Base-by-base conservation (phyloP, 2,113 vertebrate genomes). In the Tetrax tetrax region DNA sequence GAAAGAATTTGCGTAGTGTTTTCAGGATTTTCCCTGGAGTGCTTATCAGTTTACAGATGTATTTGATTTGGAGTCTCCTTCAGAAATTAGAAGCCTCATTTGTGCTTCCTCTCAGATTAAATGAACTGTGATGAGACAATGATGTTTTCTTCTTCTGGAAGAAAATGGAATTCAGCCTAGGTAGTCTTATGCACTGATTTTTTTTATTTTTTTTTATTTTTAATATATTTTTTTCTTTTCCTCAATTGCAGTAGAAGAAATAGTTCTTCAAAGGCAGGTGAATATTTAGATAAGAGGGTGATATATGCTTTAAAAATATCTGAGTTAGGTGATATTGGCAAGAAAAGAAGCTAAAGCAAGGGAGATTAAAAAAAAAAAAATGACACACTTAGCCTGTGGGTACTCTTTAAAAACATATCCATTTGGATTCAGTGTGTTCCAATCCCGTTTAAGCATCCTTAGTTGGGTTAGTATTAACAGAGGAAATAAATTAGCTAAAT, bases 1-100 rank as follows among this genome's bases (percentile, higher is more conserved):
- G 37, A 54, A 72, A 87, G 14, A 74, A 90, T 75, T 75, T 90
- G 27, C 43, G 13, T 83, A 17, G 29, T 78, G 25, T 79, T 97
- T 90, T 79, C 47, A 76, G 76, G 57, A 71, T 90, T 76, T 82
- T n/a, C 29, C 45, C 27, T 82, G n/a, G 47, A 85, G 65, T 83
- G 72, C 14, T 56, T 82, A 38, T 64, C 57, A 90, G 3, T 84
- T 43, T 91, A n/a, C 7, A 8, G 53, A 60, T 75, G 3, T 87
- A 51, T 79, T 92, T 91, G 84, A 45, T 71, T 83, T 24, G 23
- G 16, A 94, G 61, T 88, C 38, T 94, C 35, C 56, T 90, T 84
- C 81, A 90, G 66, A 87, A 91, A 85, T 76, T 82, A 91, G 57
- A 79, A 87, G 33, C 51, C 19, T 95, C 48, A 41, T 85, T 94